These are phyloP conservation scores for Thaumatotibia leucotreta DNA, from an alignment of 1,140 invertebrate species.

Conservation along the genomic window DNA sequence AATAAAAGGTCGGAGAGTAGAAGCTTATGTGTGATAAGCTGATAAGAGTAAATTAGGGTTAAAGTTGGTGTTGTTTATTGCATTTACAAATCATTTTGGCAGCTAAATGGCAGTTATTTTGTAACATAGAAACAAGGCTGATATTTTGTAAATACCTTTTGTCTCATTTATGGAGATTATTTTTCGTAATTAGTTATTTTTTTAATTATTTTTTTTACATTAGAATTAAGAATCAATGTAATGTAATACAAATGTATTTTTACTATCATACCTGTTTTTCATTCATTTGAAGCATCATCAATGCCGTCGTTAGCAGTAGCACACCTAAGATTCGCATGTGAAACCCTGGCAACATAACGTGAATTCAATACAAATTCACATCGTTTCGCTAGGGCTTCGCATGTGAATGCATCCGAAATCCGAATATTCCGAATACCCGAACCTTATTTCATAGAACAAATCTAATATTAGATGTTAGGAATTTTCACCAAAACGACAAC, in stretches of 20 bases:
- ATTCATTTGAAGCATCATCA: too few relatives aligned
- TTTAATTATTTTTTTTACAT: constrained; percentile 27
- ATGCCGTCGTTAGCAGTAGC: too few relatives aligned
- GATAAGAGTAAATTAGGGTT: background rate
- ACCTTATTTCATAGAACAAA: too few relatives aligned
- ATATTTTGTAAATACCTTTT: constrained; percentile 52
- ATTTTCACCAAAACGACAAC: too few relatives aligned
- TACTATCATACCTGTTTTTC: background rate
- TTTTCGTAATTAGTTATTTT: constrained; percentile 6
- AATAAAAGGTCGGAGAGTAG: constrained; percentile 81
- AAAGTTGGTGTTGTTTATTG: constrained; percentile 16
- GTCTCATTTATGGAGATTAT: constrained; percentile 23
- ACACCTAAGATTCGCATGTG: too few relatives aligned
- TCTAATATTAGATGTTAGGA: too few relatives aligned
- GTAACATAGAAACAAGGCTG: constrained; percentile 59
- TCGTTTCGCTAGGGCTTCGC: too few relatives aligned
- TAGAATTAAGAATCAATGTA: constrained; percentile 5
- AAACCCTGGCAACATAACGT: too few relatives aligned
- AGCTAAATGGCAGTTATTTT: constrained; percentile 19
- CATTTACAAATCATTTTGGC: constrained; percentile 16
- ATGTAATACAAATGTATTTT: constrained; percentile 4
- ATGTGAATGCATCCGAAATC: too few relatives aligned
- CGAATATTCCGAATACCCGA: too few relatives aligned
- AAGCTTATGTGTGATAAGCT: constrained; percentile 85
- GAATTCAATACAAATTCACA: too few relatives aligned